Conservation (phyloP, 2,113 vertebrate species). For the Tragelaphus imberbis region DNA sequence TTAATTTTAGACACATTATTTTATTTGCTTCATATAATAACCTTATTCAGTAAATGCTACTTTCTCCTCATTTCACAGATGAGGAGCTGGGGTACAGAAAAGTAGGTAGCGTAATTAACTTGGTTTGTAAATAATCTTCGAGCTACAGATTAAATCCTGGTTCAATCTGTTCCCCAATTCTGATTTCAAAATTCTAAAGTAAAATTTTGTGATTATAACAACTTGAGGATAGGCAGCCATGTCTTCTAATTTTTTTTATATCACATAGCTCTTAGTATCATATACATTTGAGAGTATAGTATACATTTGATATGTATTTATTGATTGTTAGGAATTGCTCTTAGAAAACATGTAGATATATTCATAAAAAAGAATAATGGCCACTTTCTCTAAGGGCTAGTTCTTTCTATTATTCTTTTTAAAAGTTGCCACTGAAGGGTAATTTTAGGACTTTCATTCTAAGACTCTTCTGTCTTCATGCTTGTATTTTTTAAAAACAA, state of each 20-base stretch:
- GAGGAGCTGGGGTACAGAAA: neutral
- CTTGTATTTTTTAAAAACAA: conserved; percentile 22
- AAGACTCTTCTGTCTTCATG: conserved; percentile 38
- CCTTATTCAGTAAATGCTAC: neutral
- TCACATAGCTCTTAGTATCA: neutral
- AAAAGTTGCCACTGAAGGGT: neutral
- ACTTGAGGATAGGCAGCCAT: neutral
- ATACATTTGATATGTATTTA: neutral
- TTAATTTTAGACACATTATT: neutral
- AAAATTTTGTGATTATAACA: neutral
- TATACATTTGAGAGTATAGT: neutral
- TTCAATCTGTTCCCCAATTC: neutral
- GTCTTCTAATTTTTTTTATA: neutral
- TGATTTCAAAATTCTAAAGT: neutral
- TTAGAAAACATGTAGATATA: neutral
- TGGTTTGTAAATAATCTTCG: neutral
- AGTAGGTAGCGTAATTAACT: neutral
- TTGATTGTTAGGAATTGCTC: neutral
- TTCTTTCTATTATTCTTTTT: neutral
- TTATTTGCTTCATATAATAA: neutral
- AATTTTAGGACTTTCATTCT: conserved; percentile 9
- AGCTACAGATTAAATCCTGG: neutral
- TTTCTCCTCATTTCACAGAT: neutral
- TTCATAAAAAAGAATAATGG: conserved; percentile 3
- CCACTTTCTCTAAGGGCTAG: neutral